Conservation (phyloP, 2,113 vertebrate species). For the Dasyprocta punctata region DNA sequence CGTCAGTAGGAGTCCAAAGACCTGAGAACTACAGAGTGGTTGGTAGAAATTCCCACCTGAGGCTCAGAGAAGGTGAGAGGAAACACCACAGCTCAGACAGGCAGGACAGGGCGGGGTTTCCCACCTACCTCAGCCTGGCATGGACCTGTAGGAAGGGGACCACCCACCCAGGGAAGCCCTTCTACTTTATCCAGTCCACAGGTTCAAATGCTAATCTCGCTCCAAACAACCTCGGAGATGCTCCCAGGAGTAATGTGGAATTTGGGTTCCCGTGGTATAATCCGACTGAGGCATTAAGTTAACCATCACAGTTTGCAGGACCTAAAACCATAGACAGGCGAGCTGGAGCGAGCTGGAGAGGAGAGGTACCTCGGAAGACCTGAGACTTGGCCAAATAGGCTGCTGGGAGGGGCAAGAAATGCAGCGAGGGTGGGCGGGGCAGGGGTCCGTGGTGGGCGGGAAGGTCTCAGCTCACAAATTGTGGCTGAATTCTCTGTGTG, state of each 20-base stretch:
- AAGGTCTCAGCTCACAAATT: accelerated
- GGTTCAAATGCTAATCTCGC: not conserved
- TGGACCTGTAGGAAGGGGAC: not conserved
- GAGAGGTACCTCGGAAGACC: accelerated
- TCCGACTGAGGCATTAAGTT: not conserved
- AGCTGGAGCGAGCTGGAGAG: accelerated
- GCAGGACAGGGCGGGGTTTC: accelerated
- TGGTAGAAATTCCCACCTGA: no score
- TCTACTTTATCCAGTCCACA: not conserved
- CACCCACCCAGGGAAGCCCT: accelerated
- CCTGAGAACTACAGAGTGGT: accelerated
- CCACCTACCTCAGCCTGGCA: not conserved
- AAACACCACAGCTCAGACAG: not conserved
- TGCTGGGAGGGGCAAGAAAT: accelerated
- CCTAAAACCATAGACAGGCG: no score
- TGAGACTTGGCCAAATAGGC: not conserved
- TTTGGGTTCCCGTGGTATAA: not conserved
- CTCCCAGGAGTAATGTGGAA: accelerated
- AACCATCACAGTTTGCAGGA: not conserved
- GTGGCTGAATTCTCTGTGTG: not conserved
- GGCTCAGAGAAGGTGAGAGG: not conserved
- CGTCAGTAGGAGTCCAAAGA: not conserved
- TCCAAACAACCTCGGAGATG: not conserved
- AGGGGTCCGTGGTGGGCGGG: not conserved
- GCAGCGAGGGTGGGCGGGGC: not conserved